These are phyloP conservation scores for Mesorhabditis sp. DNA, from an alignment of 2,888 invertebrate species.

Conservation along the genomic window DNA sequence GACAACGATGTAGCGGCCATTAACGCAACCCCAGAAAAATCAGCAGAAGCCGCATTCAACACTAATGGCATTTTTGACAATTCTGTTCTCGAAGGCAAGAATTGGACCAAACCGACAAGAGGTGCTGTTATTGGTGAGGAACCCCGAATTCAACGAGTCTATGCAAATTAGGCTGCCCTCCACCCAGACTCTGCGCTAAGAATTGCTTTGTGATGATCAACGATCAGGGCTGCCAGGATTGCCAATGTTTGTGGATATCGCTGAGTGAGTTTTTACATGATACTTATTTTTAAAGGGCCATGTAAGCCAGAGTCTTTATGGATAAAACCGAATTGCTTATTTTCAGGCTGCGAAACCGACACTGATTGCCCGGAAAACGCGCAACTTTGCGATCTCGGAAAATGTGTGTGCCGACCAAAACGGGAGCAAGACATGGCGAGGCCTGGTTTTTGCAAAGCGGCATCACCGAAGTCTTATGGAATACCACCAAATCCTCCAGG, in stretches of 20 bases:
- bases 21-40: slow-evolving; percentile 12
- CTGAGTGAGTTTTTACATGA: slow-evolving; percentile 19
- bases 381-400: slow-evolving; percentile 51
- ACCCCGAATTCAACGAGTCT: not conserved
- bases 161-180: slow-evolving; percentile 24
- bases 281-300: not conserved
- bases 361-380: slow-evolving; percentile 39
- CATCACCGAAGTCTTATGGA: not conserved
- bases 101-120: slow-evolving; percentile 4
- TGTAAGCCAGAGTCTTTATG: not conserved
- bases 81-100: slow-evolving; percentile 11
- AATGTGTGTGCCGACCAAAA: slow-evolving; percentile 47
- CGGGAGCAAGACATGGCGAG: slow-evolving; percentile 25
- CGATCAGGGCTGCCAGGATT: slow-evolving; percentile 49
- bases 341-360: slow-evolving; percentile 43
- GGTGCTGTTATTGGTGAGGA: slow-evolving; percentile 7
- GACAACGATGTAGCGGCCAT: slow-evolving; percentile 10
- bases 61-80: slow-evolving; percentile 13
- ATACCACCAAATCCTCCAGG: too few relatives aligned
- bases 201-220: slow-evolving; percentile 52
- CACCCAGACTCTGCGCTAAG: slow-evolving; percentile 39
- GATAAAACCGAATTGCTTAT: not conserved
- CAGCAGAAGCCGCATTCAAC: slow-evolving; percentile 3
- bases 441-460: not conserved
- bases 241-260: slow-evolving; percentile 51